These are phyloP conservation scores for Balanococcus diminutus DNA, from an alignment of 2,888 invertebrate species.

Conservation along the genomic window DNA sequence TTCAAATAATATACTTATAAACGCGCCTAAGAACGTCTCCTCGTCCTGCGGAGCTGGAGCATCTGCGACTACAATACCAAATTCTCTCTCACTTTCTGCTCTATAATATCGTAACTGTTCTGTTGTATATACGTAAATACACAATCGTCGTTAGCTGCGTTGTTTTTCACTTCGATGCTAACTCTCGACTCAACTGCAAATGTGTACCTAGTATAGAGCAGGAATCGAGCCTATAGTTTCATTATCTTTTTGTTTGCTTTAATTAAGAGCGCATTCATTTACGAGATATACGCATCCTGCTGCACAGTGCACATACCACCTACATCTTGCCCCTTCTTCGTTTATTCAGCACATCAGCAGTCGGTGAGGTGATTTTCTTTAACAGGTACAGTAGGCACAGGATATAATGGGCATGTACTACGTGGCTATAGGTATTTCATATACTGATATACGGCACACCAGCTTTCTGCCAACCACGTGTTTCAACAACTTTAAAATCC, in stretches of 20 bases:
- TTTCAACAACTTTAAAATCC: conserved; percentile 17
- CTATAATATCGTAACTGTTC: too few relatives aligned
- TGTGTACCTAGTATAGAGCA: not conserved
- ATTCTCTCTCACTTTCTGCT: not conserved
- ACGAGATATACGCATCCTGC: not conserved
- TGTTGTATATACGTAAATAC: too few relatives aligned
- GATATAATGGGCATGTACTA: too few relatives aligned
- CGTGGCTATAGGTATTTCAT: not conserved
- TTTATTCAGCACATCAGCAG: not conserved
- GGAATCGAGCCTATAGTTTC: conserved; percentile 3
- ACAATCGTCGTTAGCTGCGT: not conserved
- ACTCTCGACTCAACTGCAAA: not conserved
- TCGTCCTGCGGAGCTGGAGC: too few relatives aligned
- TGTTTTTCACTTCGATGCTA: not conserved
- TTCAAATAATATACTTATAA: not conserved
- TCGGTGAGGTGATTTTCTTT: not conserved
- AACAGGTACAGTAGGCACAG: not conserved
- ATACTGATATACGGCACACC: not conserved
- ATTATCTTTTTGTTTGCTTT: conserved; percentile 19
- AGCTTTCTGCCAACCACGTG: not conserved
- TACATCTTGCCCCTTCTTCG: not conserved
- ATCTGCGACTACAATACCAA: not conserved
- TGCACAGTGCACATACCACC: not conserved
- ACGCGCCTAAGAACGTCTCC: not conserved
- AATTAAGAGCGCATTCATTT: conserved; percentile 12